phyloP scores from a whole-genome alignment of 2,888 invertebrate species.

The Tenthredo scrophulariae region DNA sequence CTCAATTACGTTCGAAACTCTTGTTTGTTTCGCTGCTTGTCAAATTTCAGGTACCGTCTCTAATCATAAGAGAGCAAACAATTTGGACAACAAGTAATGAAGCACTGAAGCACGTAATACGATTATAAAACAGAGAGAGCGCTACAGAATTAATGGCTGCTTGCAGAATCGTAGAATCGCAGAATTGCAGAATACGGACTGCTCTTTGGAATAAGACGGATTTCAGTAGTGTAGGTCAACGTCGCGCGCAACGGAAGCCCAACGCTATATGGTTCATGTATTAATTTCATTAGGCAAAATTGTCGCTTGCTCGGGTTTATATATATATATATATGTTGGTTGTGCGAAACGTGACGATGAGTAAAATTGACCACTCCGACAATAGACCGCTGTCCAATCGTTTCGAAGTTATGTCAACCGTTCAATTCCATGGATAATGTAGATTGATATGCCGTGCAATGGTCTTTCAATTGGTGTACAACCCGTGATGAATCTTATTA shows the following conservation, averaged over 20 bases:
- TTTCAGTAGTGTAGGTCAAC: constrained; percentile 32
- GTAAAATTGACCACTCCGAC: background rate
- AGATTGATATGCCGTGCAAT: background rate
- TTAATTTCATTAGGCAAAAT: background rate
- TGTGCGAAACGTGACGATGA: background rate
- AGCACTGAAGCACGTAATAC: background rate
- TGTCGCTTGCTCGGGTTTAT: background rate
- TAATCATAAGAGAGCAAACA: background rate
- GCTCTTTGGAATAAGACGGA: background rate
- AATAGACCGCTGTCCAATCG: constrained; percentile 8
- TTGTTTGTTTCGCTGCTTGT: background rate
- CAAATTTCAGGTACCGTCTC: background rate
- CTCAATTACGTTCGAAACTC: background rate
- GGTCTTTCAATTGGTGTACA: background rate
- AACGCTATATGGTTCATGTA: background rate
- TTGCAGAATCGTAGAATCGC: background rate
- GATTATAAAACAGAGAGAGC: background rate
- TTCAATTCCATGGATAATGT: background rate
- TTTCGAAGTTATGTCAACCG: background rate
- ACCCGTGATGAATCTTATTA: background rate
- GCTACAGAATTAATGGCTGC: background rate
- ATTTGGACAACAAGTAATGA: constrained; percentile 16
- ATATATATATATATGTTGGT: background rate
- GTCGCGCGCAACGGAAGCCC: background rate
- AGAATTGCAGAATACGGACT: background rate